phyloP scores from a whole-genome alignment of 2,888 invertebrate species.

The Pocota personata region DNA sequence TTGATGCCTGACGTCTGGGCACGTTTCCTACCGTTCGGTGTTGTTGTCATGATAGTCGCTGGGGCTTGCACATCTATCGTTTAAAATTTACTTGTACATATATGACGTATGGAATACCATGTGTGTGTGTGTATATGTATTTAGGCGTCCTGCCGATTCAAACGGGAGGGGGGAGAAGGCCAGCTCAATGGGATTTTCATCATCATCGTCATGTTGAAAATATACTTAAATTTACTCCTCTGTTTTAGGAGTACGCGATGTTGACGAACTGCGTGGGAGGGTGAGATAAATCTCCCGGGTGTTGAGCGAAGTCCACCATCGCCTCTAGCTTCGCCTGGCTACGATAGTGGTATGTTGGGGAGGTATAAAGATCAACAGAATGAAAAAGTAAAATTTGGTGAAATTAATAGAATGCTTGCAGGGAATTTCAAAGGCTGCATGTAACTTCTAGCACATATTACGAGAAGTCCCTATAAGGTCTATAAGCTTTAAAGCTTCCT shows the following conservation, averaged over 20 bases:
- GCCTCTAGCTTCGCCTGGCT: background rate
- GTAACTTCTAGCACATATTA: too few species aligned
- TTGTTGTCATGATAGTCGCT: conserved; percentile 3
- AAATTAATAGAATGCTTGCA: conserved; percentile 1
- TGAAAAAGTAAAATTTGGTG: background rate
- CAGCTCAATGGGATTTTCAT: conserved; percentile 53
- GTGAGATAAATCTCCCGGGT: background rate
- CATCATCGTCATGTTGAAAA: conserved; percentile 46
- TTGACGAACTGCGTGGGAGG: conserved; percentile 6
- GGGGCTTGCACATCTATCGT: conserved; percentile 41
- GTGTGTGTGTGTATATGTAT: background rate
- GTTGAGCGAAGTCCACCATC: background rate
- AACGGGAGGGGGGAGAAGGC: background rate
- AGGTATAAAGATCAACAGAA: background rate
- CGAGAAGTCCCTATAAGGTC: too few species aligned
- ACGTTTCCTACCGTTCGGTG: conserved; percentile 50
- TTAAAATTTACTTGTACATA: conserved; percentile 54
- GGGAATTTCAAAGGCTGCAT: background rate
- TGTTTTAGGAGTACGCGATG: conserved; percentile 3
- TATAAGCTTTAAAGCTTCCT: too few species aligned
- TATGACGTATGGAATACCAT: background rate
- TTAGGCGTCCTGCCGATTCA: conserved; percentile 61
- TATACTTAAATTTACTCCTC: conserved; percentile 59
- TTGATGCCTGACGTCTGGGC: conserved; percentile 73
- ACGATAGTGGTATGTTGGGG: background rate